Conservation (phyloP, 2,113 vertebrate genomes). For the Casuarius casuarius region DNA sequence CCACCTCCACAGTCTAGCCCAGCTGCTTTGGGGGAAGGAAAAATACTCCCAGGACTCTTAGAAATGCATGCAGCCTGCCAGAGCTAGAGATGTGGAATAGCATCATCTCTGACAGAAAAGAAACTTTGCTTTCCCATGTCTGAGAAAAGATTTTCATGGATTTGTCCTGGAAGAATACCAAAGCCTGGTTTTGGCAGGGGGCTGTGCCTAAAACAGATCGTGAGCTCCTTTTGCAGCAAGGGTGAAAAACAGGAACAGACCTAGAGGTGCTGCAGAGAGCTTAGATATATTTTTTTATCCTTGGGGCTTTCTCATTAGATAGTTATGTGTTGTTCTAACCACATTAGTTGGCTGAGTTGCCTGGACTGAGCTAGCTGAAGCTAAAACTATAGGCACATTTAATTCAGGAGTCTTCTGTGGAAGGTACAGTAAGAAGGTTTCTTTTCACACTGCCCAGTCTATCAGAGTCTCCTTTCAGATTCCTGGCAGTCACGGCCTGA, state of each 20-base stretch:
- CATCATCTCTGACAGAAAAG: background rate
- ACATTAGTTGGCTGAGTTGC: background rate
- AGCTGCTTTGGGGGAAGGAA: background rate
- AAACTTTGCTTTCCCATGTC: background rate
- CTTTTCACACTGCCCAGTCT: background rate
- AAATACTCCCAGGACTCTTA: background rate
- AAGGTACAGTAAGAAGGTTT: background rate
- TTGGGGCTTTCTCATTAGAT: background rate
- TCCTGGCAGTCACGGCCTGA: background rate
- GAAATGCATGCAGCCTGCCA: background rate
- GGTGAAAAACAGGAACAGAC: background rate
- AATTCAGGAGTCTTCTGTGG: background rate
- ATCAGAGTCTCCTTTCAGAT: background rate
- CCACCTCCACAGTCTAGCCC: rapidly evolving
- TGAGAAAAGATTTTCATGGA: background rate
- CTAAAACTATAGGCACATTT: background rate
- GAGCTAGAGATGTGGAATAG: background rate
- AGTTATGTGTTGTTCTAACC: background rate
- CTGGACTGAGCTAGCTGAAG: background rate
- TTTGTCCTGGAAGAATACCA: constrained; percentile 29
- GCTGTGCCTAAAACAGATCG: background rate
- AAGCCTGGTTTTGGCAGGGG: background rate
- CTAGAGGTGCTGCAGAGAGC: background rate
- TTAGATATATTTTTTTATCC: background rate
- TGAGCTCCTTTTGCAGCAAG: background rate